These are phyloP conservation scores for Propithecus perrieri DNA, from an alignment of 2,797 vertebrate genomes.

Conservation along the genomic window DNA sequence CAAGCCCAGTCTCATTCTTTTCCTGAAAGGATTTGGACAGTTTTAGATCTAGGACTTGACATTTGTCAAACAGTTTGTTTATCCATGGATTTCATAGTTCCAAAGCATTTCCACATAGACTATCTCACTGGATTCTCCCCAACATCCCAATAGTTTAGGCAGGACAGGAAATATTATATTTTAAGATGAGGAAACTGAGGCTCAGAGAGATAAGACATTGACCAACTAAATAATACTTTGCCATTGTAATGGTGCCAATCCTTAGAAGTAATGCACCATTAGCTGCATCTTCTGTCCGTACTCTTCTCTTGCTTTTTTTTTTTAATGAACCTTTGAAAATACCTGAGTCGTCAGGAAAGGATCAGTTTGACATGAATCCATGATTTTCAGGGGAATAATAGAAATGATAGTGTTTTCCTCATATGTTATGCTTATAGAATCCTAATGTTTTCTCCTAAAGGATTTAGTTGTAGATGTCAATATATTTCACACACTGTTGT, in stretches of 20 bases:
- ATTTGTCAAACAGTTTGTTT: neutral
- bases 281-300: neutral
- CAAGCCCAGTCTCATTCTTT: neutral
- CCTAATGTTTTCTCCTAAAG: neutral
- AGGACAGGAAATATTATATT: neutral
- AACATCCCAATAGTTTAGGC: neutral
- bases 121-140: neutral
- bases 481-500: neutral
- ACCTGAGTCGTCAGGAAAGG: neutral
- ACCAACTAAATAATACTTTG: neutral
- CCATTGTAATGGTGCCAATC: accelerated
- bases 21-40: neutral
- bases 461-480: neutral
- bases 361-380: neutral
- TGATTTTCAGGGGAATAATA: neutral
- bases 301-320: neutral
- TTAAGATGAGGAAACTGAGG: neutral
- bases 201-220: neutral
- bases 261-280: neutral
- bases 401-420: neutral
- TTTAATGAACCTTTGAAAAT: neutral
- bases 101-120: neutral
- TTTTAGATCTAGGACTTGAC: neutral
- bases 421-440: neutral
- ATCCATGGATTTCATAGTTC: neutral